Base-by-base conservation (phyloP, 2,888 invertebrate genomes). In the Miltochrista miniata region DNA sequence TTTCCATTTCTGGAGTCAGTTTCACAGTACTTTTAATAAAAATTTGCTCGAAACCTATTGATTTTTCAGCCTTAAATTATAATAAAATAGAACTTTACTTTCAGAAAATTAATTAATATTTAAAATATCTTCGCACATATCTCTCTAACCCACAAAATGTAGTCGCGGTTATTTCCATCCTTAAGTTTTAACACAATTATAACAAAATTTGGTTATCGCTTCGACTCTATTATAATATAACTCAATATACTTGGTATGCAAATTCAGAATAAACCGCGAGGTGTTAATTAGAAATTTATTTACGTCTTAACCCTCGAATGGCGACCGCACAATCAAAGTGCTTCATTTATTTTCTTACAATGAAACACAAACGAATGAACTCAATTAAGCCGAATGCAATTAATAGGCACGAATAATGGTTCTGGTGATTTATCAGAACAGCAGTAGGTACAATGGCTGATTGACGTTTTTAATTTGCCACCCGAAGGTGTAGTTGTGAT, bases 391-490 rank as follows among this genome's bases (percentile, higher is more conserved):
- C 74, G 74, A 81, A 78, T 84, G 82, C 83, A 86, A 85, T 87
- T 88, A 85, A 88, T 85, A 82, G 82, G 78, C 68, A 70, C 74
- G 81, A 82, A 81, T 85, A 88, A 85, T 83, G 74, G 81, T 68
- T 70, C 70, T 68, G 61, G 79, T 85, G 85, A 87, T 85, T 85
- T 85, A 87, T 87, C 82, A 84, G 83, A 77, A 81, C 81, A 83
- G 81, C 78, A 24, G 18, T 24, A 24, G 18, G 11, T 77, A 74
- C 75, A 68, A 70, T 73, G 64, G 66, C 65, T 89, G 90, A 90
- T 87, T 87, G 88, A 87, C 89, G 84, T 84, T 87, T 90, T 89
- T 87, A 86, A 87, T 83, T 83, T 78, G 56, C 76, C 64, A 66
- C 68, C 57, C 66, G 68, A 64, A 68, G 70, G 71, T 56, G 64